Evolutionary conservation across 92 coral and sea anemone species (phyloP).

Genomic region (Phenganax marumi): DNA sequence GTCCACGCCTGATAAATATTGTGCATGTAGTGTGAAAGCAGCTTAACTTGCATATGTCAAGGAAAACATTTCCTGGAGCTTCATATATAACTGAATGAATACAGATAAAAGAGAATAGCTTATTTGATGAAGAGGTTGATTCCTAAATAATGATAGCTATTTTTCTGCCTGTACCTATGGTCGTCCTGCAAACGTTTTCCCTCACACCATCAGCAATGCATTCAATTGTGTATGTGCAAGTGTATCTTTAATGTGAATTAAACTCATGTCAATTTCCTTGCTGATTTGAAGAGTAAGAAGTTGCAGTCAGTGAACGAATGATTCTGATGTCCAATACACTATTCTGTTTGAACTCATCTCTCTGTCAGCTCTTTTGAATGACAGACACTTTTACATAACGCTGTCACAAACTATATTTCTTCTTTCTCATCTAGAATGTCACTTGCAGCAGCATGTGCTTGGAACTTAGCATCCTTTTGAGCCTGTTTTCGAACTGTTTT

Average conservation of each 20-base stretch:
- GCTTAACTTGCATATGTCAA: not conserved
- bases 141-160: no score
- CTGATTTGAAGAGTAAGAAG: slow-evolving; percentile 2
- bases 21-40: no score
- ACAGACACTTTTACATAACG: not conserved
- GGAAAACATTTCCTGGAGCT: not conserved
- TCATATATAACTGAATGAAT: no score
- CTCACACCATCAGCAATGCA: no score
- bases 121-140: no score
- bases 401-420: not conserved
- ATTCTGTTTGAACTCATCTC: not conserved
- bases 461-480: no score
- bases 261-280: not conserved
- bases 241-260: slow-evolving; percentile 1
- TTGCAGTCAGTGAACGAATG: not conserved
- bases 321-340: slow-evolving; percentile 1
- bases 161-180: no score
- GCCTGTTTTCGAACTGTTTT: no score
- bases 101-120: no score
- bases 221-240: not conserved
- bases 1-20: no score
- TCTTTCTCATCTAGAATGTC: not conserved
- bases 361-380: slow-evolving; percentile 9
- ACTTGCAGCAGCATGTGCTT: not conserved
- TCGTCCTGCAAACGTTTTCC: no score